Percentiles rank a stretch among this genome's conserved stretches.
phyloP scores from a whole-genome alignment of 2,113 vertebrate genomes.

The Synchiropus splendidus region DNA sequence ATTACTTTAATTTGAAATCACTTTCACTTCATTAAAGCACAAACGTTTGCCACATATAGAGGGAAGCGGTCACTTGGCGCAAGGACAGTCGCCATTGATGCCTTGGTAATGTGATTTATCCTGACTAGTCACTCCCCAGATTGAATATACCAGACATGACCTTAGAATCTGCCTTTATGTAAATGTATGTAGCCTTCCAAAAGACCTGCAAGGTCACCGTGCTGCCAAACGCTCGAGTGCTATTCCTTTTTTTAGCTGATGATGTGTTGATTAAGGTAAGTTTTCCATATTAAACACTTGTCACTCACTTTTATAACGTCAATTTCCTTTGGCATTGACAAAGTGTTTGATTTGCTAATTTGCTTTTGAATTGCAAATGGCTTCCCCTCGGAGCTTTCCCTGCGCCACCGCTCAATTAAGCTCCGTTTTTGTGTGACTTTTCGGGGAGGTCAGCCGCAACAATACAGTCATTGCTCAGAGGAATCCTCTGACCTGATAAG shows the following conservation, averaged over 20 bases:
- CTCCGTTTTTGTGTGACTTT: conserved; percentile 42
- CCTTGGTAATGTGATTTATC: conserved; percentile 36
- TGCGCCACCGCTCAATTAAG: conserved; percentile 34
- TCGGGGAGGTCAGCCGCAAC: conserved; percentile 41
- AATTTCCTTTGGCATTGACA: conserved; percentile 41
- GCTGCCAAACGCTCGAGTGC: conserved; percentile 13
- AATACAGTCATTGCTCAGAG: conserved; percentile 23
- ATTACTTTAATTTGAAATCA: conserved; percentile 16
- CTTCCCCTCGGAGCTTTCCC: conserved; percentile 32
- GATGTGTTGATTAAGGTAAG: conserved; percentile 38
- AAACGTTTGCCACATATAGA: conserved; percentile 17
- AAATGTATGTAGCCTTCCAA: conserved; percentile 15
- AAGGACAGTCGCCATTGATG: conserved; percentile 36
- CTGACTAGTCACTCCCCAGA: conserved; percentile 38
- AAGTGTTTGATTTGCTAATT: conserved; percentile 55
- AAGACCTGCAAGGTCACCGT: conserved; percentile 20
- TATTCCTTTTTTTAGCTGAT: conserved; percentile 17
- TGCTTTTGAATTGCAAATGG: conserved; percentile 50
- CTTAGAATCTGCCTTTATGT: conserved; percentile 35
- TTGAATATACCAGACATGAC: conserved; percentile 38
- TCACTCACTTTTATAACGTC: conserved; percentile 31
- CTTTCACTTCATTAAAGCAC: conserved; percentile 15
- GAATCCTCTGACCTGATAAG: conserved; percentile 37
- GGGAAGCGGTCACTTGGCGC: conserved; percentile 29
- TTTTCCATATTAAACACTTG: conserved; percentile 46